A percentile compares a stretch with the other conserved stretches of the same genome.
These are phyloP conservation scores for Cheilosia pagana DNA, from an alignment of 2,888 invertebrate genomes.

Conservation along the genomic window DNA sequence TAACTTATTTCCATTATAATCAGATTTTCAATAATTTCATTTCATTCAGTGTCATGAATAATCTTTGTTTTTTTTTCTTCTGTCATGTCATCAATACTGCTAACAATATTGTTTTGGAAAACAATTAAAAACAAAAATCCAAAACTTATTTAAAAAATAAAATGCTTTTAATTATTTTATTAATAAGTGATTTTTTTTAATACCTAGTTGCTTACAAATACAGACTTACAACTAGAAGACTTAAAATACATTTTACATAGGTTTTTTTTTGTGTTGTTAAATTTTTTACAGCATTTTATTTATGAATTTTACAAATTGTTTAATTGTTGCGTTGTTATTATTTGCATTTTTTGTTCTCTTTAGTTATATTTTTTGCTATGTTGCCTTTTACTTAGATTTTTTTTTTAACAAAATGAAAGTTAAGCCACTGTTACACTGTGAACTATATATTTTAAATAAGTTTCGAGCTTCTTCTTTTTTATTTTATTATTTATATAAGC, in stretches of 20 bases:
- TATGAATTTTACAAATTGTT: constrained; percentile 54
- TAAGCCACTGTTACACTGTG: constrained; percentile 54
- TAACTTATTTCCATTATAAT: constrained; percentile 59
- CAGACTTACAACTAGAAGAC: constrained; percentile 51
- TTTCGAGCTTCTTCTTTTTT: constrained; percentile 25
- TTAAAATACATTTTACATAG: constrained; percentile 67
- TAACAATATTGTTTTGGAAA: constrained; percentile 63
- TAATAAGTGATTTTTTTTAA: constrained; percentile 60
- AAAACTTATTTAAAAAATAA: constrained; percentile 38
- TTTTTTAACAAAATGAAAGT: constrained; percentile 30
- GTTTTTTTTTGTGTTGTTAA: constrained; percentile 28
- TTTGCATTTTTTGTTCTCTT: constrained; percentile 23
- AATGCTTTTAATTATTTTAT: constrained; percentile 54
- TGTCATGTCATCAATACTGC: constrained; percentile 58
- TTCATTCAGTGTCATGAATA: constrained; percentile 53
- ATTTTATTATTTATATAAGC: constrained; percentile 26
- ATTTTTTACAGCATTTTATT: constrained; percentile 53
- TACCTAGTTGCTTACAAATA: constrained; percentile 51
- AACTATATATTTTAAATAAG: constrained; percentile 33
- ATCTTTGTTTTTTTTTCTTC: constrained; percentile 1
- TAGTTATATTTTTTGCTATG: constrained; percentile 50
- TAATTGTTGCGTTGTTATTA: constrained; percentile 55
- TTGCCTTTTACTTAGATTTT: constrained; percentile 30
- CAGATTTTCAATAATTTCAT: constrained; percentile 33
- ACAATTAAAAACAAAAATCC: constrained; percentile 55